These are phyloP conservation scores for Torymus auratus DNA, from an alignment of 2,888 invertebrate genomes.

Conservation along the genomic window DNA sequence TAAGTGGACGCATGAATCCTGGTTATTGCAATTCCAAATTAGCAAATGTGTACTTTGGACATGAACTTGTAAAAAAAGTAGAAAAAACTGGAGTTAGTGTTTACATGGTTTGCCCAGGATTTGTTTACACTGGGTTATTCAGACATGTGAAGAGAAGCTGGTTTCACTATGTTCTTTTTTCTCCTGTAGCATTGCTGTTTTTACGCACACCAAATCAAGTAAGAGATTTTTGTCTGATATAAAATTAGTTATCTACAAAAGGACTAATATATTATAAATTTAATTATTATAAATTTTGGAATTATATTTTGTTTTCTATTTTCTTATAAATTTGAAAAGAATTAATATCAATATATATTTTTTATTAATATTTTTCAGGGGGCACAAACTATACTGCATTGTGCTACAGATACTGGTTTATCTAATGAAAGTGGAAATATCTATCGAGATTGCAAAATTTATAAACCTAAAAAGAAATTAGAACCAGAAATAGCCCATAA, in stretches of 20 bases:
- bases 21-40: conserved; percentile 88
- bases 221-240: conserved; percentile 64
- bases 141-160: conserved; percentile 81
- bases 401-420: conserved; percentile 82
- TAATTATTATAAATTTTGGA: too few species aligned
- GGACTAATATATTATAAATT: too few species aligned
- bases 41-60: conserved; percentile 85
- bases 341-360: too few species aligned
- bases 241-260: too few species aligned
- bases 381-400: conserved; percentile 87
- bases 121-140: conserved; percentile 87
- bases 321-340: too few species aligned
- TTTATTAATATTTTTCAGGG: conserved; percentile 79
- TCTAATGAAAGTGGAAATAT: conserved; percentile 84
- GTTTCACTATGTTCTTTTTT: conserved; percentile 85
- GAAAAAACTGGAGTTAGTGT: conserved; percentile 81
- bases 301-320: too few species aligned
- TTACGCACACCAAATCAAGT: conserved; percentile 87
- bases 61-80: conserved; percentile 81
- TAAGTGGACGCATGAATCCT: conserved; percentile 77
- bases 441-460: conserved; percentile 85
- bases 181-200: conserved; percentile 84
- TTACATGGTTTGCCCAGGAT: conserved; percentile 87
- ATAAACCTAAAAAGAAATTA: conserved; percentile 81
- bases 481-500: conserved; percentile 81